Base-by-base conservation (phyloP, 2,888 invertebrate genomes). In the Scelioninae gen. 2 region DNA sequence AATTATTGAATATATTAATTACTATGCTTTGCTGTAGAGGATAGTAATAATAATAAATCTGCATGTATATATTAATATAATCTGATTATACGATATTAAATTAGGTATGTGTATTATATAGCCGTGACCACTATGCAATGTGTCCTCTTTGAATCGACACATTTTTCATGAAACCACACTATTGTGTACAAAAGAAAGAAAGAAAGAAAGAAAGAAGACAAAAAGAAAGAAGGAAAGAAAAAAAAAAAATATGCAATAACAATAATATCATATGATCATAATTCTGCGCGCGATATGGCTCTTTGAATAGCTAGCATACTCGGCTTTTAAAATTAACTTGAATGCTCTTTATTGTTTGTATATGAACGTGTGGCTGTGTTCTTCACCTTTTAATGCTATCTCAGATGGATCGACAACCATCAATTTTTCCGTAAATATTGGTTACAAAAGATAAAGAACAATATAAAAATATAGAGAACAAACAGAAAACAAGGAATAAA, bases 1-100 rank as follows among this genome's bases (percentile, higher is more conserved):
- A 86, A 85, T 85, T 85, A 84, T 85, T 80, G 80, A 83, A 85
- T 85, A 85, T 85, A 85, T 84, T 74, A 75, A 67, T 67, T 31
- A 50, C 76, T 72, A 68, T 76, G 75, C 74, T 74, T 76, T 76
- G 76, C 58, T 73, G 73, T 28, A 71, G 13, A 43, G 46, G 53
- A 82, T 68, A 52, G 50, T 68, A 18, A 53, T 67, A 50, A 69
- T 69, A 45, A 69, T 69, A 60, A 69, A 69, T 69, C 69, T 85
- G 83, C 78, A 76, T 81, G 82, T 61, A 85, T 85, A 85, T 85
- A 85, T 83, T 84, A 85, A 84, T 85, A 82, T 84, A 67, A 65
- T 84, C 82, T 84, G 82, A 75, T 80, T 80, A 81, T 78, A 80
- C 78, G 80, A 79, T 78, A 80, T 79, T 82, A 80, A 82, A 81